Percentiles rank a stretch among this genome's conserved stretches.
phyloP scores from a whole-genome alignment of 2,797 vertebrate genomes.

The Enteromius afrohamiltoni region DNA sequence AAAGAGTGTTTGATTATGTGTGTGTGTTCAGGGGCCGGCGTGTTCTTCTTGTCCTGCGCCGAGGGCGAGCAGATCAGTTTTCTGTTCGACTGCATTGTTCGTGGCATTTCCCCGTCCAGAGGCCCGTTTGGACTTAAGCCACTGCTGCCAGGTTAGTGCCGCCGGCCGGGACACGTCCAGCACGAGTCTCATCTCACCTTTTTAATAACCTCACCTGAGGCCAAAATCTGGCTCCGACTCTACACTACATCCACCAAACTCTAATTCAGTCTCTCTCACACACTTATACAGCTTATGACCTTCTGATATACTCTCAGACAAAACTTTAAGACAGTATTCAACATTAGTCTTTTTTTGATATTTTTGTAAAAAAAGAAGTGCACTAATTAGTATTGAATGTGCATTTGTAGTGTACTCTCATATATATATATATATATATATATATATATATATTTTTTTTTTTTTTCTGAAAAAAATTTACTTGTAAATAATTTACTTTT shows the following conservation, averaged over 20 bases:
- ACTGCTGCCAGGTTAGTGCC: slow-evolving; percentile 87
- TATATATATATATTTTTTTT: too few relatives aligned
- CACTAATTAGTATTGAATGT: background rate
- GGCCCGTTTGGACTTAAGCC: slow-evolving; percentile 91
- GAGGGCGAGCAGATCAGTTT: slow-evolving; percentile 98
- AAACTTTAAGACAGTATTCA: background rate
- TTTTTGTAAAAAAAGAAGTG: background rate
- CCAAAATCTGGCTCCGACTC: background rate
- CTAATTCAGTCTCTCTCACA: background rate
- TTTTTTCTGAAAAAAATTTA: background rate
- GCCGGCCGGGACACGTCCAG: background rate
- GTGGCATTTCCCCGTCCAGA: slow-evolving; percentile 91
- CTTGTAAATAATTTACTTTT: background rate
- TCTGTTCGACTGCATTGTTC: slow-evolving; percentile 94
- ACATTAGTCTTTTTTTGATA: background rate
- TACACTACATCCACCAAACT: background rate
- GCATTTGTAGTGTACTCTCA: background rate
- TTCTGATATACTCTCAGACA: background rate
- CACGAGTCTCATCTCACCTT: background rate
- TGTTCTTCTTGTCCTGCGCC: slow-evolving; percentile 89
- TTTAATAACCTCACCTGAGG: background rate
- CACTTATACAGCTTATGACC: background rate
- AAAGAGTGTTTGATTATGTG: slow-evolving; percentile 3
- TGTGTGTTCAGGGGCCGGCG: slow-evolving; percentile 89
- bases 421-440: too few relatives aligned